Conservation (phyloP, 2,888 invertebrate genomes). For the Coenonympha glycerion region DNA sequence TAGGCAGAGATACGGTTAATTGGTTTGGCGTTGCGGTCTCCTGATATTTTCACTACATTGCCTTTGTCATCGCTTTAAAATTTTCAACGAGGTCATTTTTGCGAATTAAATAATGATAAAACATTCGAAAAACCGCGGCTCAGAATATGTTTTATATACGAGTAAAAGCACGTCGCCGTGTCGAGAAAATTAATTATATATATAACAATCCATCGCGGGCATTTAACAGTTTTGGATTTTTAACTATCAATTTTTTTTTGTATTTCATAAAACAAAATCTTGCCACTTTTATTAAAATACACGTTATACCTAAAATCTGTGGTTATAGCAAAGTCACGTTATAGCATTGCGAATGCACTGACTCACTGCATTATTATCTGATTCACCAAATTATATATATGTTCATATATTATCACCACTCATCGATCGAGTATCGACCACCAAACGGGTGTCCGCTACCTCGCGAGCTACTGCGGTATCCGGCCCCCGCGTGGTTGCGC, state of each 20-base stretch:
- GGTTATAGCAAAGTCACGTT: no score
- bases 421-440: no score
- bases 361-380: no score
- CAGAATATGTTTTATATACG: conserved; percentile 17
- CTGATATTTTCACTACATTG: conserved; percentile 70
- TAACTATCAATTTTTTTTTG: not conserved
- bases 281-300: no score
- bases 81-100: conserved; percentile 47
- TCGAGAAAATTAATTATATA: conserved; percentile 5
- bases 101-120: conserved; percentile 50
- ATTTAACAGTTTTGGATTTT: not conserved
- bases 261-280: not conserved
- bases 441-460: no score
- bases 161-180: not conserved
- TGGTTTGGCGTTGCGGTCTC: conserved; percentile 70
- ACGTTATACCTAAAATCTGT: no score
- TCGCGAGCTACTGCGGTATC: no score
- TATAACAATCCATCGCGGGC: conserved; percentile 3
- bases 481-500: no score
- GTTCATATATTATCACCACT: no score
- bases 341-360: no score
- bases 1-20: conserved; percentile 68
- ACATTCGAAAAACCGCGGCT: conserved; percentile 21
- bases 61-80: conserved; percentile 70
- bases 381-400: no score